phyloP scores from a whole-genome alignment of 2,113 vertebrate species.

The Triplophysa siluroides region DNA sequence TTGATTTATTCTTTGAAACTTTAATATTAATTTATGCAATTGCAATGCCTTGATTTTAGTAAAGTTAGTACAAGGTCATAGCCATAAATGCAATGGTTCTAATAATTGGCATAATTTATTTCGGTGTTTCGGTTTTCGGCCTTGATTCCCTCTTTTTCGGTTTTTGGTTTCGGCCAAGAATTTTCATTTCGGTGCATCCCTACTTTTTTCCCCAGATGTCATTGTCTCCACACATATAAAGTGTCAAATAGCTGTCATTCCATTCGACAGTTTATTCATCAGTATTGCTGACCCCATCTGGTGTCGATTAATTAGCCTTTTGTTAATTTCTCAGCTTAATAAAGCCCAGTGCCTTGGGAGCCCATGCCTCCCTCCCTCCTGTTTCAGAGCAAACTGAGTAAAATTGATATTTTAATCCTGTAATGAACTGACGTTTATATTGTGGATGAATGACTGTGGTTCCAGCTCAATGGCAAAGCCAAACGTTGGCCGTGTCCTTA shows the following conservation, averaged over 20 bases:
- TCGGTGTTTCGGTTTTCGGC: no score
- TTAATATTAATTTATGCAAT: no score
- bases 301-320: slow-evolving; percentile 70
- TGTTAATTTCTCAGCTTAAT: slow-evolving; percentile 70
- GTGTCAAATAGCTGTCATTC: slow-evolving; percentile 54
- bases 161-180: no score
- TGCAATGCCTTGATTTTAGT: no score
- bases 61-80: no score
- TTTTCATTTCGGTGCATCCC: no score
- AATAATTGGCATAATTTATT: no score
- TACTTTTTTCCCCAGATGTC: neutral
- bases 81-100: no score
- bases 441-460: slow-evolving; percentile 15
- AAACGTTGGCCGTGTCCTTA: neutral
- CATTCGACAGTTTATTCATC: slow-evolving; percentile 54
- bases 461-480: neutral
- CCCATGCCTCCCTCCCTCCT: slow-evolving; percentile 7
- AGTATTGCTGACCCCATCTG: slow-evolving; percentile 64
- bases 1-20: no score
- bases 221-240: neutral
- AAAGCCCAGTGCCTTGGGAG: slow-evolving; percentile 64
- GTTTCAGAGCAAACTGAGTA: slow-evolving; percentile 13
- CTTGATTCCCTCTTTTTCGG: no score
- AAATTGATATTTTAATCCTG: slow-evolving; percentile 28
- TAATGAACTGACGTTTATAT: slow-evolving; percentile 15